phyloP scores from a whole-genome alignment of 2,888 invertebrate species.

The Coleophora flavipennella region DNA sequence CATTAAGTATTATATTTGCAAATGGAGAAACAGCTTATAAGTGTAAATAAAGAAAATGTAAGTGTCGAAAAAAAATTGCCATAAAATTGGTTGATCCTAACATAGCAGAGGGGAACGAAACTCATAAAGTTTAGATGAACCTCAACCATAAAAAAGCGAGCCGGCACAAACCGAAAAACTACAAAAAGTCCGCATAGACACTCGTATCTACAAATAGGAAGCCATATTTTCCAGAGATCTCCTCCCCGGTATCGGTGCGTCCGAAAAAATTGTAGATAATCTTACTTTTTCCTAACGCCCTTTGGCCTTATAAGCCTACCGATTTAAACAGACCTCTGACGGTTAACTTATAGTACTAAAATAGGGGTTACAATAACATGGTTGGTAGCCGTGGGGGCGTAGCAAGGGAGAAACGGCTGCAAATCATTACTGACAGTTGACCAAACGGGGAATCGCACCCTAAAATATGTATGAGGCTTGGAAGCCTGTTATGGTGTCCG shows the following conservation, averaged over 20 bases:
- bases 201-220: conserved; percentile 65
- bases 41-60: too few species aligned
- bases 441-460: conserved; percentile 64
- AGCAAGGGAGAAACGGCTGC: conserved; percentile 55
- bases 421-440: conserved; percentile 74
- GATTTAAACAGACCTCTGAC: conserved; percentile 21
- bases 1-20: too few species aligned
- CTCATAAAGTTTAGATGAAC: conserved; percentile 19
- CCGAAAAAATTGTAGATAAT: conserved; percentile 70
- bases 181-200: conserved; percentile 38
- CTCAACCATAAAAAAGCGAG: conserved; percentile 18
- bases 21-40: too few species aligned
- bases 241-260: conserved; percentile 59
- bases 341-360: conserved; percentile 7
- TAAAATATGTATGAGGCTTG: conserved; percentile 71
- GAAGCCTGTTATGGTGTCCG: conserved; percentile 72
- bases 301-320: conserved; percentile 37
- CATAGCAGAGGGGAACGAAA: conserved; percentile 8
- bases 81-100: background rate
- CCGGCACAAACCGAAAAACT: conserved; percentile 36
- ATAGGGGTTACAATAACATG: conserved; percentile 24
- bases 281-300: conserved; percentile 67
- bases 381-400: conserved; percentile 47
- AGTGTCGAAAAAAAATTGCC: background rate
- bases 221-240: conserved; percentile 66